Percentiles rank a stretch among this genome's conserved stretches.
Conservation (phyloP, 1,140 invertebrate genomes). For the Magallana ariakensis region DNA sequence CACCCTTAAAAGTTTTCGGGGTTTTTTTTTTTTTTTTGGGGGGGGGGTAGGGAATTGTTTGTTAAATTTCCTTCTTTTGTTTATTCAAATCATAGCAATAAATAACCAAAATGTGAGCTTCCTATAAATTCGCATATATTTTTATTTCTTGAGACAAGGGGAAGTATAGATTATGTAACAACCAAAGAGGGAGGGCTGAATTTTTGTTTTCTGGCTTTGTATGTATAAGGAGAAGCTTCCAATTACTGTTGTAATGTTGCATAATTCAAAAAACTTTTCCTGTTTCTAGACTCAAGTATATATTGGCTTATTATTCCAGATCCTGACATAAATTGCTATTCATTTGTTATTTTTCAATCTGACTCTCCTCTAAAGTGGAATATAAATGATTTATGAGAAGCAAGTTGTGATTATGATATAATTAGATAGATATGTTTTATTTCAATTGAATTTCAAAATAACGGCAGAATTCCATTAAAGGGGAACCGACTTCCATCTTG, state of each 20-base stretch:
- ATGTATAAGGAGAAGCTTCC: constrained; percentile 1
- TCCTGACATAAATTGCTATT: constrained; percentile 28
- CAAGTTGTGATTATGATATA: constrained; percentile 12
- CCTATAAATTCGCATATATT: not conserved
- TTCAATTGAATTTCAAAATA: constrained; percentile 37
- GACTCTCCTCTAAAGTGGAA: constrained; percentile 25
- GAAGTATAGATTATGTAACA: not conserved
- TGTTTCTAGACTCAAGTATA: constrained; percentile 26
- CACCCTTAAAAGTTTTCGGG: no score
- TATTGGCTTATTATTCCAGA: constrained; percentile 33
- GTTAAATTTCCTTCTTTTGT: no score
- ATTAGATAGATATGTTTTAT: constrained; percentile 37
- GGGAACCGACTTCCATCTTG: not conserved
- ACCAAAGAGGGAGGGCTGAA: not conserved
- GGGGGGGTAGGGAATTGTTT: no score
- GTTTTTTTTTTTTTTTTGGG: no score
- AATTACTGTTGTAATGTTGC: constrained; percentile 24
- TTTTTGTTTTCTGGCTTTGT: not conserved
- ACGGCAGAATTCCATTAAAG: constrained; percentile 23
- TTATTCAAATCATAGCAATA: no score
- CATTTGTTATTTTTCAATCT: constrained; percentile 35
- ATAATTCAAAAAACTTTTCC: not conserved
- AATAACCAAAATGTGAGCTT: not conserved
- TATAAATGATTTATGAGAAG: constrained; percentile 16
- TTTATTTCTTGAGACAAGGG: not conserved